Percentiles rank a stretch among this genome's conserved stretches.
Conservation (phyloP, 2,113 vertebrate genomes). For the Dromas ardeola region DNA sequence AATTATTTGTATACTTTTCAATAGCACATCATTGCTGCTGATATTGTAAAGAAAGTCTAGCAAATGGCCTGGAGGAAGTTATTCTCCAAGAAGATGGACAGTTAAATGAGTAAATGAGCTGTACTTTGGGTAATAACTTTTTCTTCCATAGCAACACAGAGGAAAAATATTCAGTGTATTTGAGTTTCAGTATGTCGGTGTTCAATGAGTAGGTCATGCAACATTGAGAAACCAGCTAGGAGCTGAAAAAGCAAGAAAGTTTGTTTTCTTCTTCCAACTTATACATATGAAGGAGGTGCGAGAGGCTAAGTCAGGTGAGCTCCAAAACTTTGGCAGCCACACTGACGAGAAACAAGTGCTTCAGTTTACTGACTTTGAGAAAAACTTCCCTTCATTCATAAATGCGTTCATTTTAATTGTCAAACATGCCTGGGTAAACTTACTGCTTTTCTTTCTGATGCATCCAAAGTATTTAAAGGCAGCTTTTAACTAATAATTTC, state of each 20-base stretch:
- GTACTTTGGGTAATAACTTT: background rate
- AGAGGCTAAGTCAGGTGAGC: background rate
- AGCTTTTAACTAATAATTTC: background rate
- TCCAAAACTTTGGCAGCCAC: background rate
- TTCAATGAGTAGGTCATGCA: background rate
- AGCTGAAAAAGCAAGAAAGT: background rate
- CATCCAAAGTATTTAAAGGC: background rate
- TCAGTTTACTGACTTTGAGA: background rate
- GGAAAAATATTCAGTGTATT: background rate
- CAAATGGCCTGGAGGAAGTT: background rate
- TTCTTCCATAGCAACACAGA: background rate
- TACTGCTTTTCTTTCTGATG: background rate
- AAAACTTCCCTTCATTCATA: background rate
- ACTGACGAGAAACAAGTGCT: background rate
- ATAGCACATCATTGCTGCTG: background rate
- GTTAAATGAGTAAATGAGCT: background rate
- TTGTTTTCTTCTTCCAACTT: background rate
- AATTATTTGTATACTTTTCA: background rate
- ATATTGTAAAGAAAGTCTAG: background rate
- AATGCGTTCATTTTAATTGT: background rate
- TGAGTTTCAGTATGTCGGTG: background rate
- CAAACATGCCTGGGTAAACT: background rate
- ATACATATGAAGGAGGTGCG: background rate
- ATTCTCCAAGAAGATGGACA: background rate
- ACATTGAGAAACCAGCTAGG: background rate